Conservation (phyloP, 2,888 invertebrate genomes). For the Drosophila kokeensis region DNA sequence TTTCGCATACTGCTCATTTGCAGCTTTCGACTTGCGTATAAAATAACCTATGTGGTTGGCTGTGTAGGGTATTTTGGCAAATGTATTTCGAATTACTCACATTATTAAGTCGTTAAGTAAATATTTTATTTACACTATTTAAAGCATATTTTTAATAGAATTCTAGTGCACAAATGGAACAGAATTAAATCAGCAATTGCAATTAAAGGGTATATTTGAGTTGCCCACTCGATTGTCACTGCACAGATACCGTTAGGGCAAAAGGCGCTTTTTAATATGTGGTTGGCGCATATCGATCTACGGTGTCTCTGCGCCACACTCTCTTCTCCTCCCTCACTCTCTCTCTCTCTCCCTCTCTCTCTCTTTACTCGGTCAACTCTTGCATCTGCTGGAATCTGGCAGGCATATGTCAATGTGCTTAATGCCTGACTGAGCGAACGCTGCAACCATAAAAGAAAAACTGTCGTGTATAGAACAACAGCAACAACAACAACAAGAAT, state of each 20-base stretch:
- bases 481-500: constrained; percentile 10
- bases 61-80: background rate
- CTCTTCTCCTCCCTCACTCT: constrained; percentile 13
- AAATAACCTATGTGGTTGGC: constrained; percentile 19
- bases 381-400: constrained; percentile 57
- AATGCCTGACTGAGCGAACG: constrained; percentile 67
- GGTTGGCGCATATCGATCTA: constrained; percentile 69
- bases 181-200: background rate
- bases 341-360: constrained; percentile 8
- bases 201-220: constrained; percentile 20
- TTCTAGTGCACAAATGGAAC: background rate
- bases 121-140: background rate
- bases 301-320: constrained; percentile 25
- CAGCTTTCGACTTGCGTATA: constrained; percentile 36
- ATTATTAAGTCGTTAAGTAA: background rate
- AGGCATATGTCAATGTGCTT: constrained; percentile 75
- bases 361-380: constrained; percentile 12
- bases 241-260: constrained; percentile 49
- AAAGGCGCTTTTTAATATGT: constrained; percentile 59
- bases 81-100: background rate
- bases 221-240: background rate
- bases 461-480: constrained; percentile 45
- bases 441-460: constrained; percentile 43
- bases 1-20: constrained; percentile 61
- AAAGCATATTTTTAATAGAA: background rate